A percentile compares a stretch with the other conserved stretches of the same genome.
These are phyloP conservation scores for Pogonomyrmex californicus DNA, from an alignment of 1,140 invertebrate genomes.

Conservation along the genomic window DNA sequence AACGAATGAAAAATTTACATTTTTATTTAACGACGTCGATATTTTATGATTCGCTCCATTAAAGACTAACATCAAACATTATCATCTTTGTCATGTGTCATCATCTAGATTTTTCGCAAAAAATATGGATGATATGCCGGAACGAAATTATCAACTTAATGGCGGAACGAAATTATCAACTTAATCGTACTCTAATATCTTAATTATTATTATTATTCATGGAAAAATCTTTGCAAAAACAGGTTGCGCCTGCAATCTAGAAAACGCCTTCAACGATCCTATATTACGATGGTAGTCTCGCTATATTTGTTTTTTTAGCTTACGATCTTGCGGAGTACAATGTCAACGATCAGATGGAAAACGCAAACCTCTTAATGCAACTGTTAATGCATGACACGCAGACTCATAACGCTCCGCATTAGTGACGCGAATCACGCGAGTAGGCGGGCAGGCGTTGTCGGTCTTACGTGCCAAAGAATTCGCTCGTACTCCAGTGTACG, in stretches of 20 bases:
- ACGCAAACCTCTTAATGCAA: slow-evolving; percentile 27
- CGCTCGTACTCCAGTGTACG: slow-evolving; percentile 26
- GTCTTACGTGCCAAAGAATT: slow-evolving; percentile 73
- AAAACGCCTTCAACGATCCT: background rate
- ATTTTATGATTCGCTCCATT: background rate
- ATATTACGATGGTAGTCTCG: background rate
- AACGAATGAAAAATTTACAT: background rate
- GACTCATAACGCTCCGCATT: slow-evolving; percentile 68
- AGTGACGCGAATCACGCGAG: slow-evolving; percentile 71
- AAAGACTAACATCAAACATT: no score
- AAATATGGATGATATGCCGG: background rate
- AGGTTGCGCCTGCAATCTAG: background rate
- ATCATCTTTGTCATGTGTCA: background rate
- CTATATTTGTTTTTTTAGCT: slow-evolving; percentile 45
- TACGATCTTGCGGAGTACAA: slow-evolving; percentile 47
- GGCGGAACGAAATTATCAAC: no score
- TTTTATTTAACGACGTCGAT: background rate
- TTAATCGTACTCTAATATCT: background rate
- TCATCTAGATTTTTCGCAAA: background rate
- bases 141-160: background rate
- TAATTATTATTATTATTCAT: background rate
- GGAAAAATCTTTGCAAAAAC: background rate
- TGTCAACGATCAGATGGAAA: slow-evolving; percentile 69
- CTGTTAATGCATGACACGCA: slow-evolving; percentile 66
- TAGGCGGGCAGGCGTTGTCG: slow-evolving; percentile 67